These are phyloP conservation scores for Oligia latruncula DNA, from an alignment of 2,888 invertebrate genomes.

Conservation along the genomic window DNA sequence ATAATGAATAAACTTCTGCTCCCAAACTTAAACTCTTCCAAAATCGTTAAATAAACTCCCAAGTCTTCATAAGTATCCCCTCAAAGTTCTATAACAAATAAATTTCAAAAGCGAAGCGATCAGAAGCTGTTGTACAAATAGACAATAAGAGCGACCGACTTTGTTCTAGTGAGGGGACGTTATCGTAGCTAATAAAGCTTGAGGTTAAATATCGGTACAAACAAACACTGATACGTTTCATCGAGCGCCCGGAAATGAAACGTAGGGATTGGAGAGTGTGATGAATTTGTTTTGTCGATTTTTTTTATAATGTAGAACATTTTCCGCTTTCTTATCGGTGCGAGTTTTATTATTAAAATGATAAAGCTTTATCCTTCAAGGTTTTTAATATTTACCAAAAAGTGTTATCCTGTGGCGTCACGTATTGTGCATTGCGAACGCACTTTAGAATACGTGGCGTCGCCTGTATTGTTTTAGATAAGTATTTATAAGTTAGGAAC, in stretches of 20 bases:
- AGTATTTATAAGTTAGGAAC: too few relatives aligned
- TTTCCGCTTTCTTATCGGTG: background rate
- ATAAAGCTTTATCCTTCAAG: background rate
- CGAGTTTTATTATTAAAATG: background rate
- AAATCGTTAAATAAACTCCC: constrained; percentile 48
- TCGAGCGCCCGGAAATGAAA: constrained; percentile 29
- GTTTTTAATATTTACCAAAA: constrained; percentile 18
- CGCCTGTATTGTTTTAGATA: too few relatives aligned
- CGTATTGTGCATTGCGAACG: too few relatives aligned
- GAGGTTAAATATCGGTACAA: constrained; percentile 67
- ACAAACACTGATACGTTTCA: constrained; percentile 59
- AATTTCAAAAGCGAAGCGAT: constrained; percentile 53
- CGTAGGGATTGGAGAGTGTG: constrained; percentile 38
- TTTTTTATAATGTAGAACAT: background rate
- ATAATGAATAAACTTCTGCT: constrained; percentile 4
- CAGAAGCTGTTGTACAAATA: constrained; percentile 58
- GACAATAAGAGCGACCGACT: constrained; percentile 40
- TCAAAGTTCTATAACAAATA: constrained; percentile 53
- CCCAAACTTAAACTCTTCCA: constrained; percentile 4
- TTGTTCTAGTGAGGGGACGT: constrained; percentile 58
- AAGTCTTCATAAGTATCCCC: constrained; percentile 46
- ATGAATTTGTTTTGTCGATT: constrained; percentile 12
- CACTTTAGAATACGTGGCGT: too few relatives aligned
- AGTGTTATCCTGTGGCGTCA: background rate
- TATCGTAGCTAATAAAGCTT: constrained; percentile 58